Evolutionary conservation across 2,888 invertebrate species (phyloP).

Genomic region (Papilio demoleus): DNA sequence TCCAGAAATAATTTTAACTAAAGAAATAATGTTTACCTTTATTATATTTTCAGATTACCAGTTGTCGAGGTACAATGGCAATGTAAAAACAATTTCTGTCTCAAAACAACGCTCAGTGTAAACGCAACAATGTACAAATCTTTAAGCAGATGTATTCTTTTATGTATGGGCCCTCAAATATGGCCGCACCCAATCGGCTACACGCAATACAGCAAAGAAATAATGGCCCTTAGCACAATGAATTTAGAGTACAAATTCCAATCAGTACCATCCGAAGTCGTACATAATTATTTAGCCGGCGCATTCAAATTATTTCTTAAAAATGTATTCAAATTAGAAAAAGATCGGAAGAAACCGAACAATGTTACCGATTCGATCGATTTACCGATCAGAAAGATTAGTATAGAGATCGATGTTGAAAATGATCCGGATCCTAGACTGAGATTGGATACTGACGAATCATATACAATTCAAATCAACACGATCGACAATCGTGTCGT

Average conservation of each 20-base stretch:
- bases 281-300: conserved; percentile 62
- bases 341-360: conserved; percentile 52
- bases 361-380: conserved; percentile 47
- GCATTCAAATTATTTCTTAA: conserved; percentile 79
- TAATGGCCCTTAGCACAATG: conserved; percentile 80
- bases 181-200: conserved; percentile 91
- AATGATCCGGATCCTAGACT: conserved; percentile 82
- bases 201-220: conserved; percentile 83
- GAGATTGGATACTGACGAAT: conserved; percentile 87
- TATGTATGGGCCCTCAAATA: conserved; percentile 87
- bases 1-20: no score
- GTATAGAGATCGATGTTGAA: conserved; percentile 78
- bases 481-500: conserved; percentile 68
- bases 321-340: conserved; percentile 75
- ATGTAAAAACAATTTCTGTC: conserved; percentile 61
- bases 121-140: conserved; percentile 63
- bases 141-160: conserved; percentile 87
- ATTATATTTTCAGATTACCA: conserved; percentile 22
- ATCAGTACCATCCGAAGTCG: conserved; percentile 62
- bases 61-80: conserved; percentile 48
- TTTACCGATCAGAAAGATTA: conserved; percentile 57
- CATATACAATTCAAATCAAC: conserved; percentile 85
- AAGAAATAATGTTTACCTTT: no score
- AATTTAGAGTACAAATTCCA: conserved; percentile 80
- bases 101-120: conserved; percentile 51